These are phyloP conservation scores for Otis tarda DNA, from an alignment of 2,113 vertebrate species.

Conservation along the genomic window DNA sequence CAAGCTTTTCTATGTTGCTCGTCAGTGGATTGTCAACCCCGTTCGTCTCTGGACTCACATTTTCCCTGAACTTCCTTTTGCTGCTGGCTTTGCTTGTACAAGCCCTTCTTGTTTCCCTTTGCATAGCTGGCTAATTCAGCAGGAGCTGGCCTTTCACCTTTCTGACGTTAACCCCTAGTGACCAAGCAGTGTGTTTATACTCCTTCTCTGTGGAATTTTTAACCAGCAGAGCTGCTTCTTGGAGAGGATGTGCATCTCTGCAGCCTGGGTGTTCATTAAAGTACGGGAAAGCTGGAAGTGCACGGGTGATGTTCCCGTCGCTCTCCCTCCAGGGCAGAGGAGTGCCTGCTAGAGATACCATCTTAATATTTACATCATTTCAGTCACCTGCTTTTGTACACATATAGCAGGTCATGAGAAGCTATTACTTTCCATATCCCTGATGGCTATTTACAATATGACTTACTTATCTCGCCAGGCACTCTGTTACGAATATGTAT, in stretches of 20 bases:
- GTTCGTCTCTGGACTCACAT: background rate
- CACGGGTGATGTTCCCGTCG: background rate
- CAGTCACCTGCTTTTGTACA: conserved; percentile 36
- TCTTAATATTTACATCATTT: conserved; percentile 47
- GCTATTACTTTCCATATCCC: conserved; percentile 47
- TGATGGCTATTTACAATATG: conserved; percentile 38
- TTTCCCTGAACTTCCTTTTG: conserved; percentile 30
- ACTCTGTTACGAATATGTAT: background rate
- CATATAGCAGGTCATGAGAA: conserved; percentile 43
- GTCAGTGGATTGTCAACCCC: background rate
- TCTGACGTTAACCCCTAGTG: background rate
- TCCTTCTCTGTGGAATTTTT: background rate
- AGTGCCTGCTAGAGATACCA: conserved; percentile 35
- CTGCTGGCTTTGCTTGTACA: background rate
- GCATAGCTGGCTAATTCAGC: background rate
- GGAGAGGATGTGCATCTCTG: background rate
- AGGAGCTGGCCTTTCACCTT: conserved; percentile 27
- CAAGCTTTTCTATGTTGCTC: background rate
- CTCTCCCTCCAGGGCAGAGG: conserved; percentile 38
- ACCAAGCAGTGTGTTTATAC: background rate
- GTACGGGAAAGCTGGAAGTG: background rate
- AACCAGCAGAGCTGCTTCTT: background rate
- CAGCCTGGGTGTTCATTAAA: background rate
- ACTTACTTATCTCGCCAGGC: conserved; percentile 20
- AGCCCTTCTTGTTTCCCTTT: conserved; percentile 17